Conservation (phyloP, 1,140 invertebrate species). For the Mercenaria mercenaria region DNA sequence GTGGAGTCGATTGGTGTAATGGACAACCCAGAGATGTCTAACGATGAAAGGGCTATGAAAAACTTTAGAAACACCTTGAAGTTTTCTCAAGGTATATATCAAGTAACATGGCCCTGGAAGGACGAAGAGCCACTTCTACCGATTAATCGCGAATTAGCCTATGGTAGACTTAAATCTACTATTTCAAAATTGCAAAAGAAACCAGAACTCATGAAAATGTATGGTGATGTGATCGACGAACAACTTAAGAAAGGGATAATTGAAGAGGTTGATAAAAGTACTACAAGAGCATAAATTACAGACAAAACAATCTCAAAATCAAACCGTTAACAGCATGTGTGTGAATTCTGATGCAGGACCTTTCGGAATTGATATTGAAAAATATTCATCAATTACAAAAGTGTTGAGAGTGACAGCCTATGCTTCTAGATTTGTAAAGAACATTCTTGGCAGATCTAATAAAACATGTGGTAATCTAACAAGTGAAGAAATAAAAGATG, state of each 20-base stretch:
- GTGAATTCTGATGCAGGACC: neutral
- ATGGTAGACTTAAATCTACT: neutral
- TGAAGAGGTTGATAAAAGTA: no score
- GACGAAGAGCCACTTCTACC: neutral
- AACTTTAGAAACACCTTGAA: neutral
- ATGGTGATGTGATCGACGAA: neutral
- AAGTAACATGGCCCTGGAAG: no score
- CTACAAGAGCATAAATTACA: neutral
- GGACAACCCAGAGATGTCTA: neutral
- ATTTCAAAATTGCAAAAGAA: neutral
- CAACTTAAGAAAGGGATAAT: neutral
- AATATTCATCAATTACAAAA: conserved; percentile 50
- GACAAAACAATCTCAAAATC: neutral
- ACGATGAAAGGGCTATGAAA: neutral
- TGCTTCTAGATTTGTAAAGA: conserved; percentile 19
- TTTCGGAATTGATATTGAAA: conserved; percentile 4
- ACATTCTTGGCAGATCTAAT: neutral
- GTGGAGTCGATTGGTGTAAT: neutral
- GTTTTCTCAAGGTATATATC: neutral
- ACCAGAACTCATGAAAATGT: neutral
- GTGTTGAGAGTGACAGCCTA: neutral
- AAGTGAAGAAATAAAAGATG: neutral
- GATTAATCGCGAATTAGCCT: neutral
- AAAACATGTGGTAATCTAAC: neutral
- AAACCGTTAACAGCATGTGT: neutral